Evolutionary conservation across 1,140 invertebrate genomes (phyloP).

Genomic region (Drosophila micromelanica): DNA sequence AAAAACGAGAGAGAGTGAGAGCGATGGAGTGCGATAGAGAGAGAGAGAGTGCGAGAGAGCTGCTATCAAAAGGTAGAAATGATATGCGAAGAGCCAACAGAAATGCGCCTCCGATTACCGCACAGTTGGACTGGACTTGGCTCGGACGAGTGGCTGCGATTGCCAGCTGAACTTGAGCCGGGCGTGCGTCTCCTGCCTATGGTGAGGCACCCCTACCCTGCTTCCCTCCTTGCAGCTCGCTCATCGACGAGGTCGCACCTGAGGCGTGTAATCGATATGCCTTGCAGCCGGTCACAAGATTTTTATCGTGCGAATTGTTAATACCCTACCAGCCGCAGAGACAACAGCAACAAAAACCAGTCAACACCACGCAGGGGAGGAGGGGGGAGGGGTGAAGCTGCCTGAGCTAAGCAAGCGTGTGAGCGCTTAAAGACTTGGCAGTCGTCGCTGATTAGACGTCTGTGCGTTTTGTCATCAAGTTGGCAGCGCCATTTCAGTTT

Average conservation of each 20-base stretch:
- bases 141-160: conserved; percentile 32
- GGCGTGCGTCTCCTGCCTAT: conserved; percentile 51
- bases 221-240: neutral
- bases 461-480: conserved; percentile 69
- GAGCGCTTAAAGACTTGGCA: conserved; percentile 19
- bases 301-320: conserved; percentile 80
- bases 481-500: conserved; percentile 60
- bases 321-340: conserved; percentile 60
- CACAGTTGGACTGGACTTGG: conserved; percentile 55
- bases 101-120: conserved; percentile 59
- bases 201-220: neutral
- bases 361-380: conserved; percentile 3
- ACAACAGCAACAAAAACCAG: conserved; percentile 1
- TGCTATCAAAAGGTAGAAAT: conserved; percentile 33
- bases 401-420: conserved; percentile 49
- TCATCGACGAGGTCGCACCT: conserved; percentile 73
- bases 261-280: conserved; percentile 78
- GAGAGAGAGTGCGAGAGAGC: conserved; percentile 22
- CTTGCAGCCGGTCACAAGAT: conserved; percentile 60
- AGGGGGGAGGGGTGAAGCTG: neutral
- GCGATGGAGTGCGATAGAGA: conserved; percentile 15
- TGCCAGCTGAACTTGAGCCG: conserved; percentile 70
- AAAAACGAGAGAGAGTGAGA: conserved; percentile 12
- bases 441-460: conserved; percentile 50
- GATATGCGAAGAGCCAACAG: conserved; percentile 46